A percentile compares a stretch with the other conserved stretches of the same genome.
Conservation (phyloP, 2,113 vertebrate genomes). For the Hyperoodon ampullatus region DNA sequence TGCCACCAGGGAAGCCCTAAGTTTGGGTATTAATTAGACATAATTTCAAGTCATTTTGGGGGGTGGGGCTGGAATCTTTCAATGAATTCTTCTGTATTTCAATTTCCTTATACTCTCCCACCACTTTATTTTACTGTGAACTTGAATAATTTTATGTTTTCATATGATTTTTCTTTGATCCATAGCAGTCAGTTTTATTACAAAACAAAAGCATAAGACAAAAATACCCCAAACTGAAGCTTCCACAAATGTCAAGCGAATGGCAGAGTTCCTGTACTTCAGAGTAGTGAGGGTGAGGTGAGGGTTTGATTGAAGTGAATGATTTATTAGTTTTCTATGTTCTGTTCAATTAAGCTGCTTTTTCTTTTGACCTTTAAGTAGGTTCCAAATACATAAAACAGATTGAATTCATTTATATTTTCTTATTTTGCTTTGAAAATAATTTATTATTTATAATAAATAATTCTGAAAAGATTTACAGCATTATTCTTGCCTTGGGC, state of each 20-base stretch:
- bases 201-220: slow-evolving; percentile 8
- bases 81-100: neutral
- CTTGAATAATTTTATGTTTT: neutral
- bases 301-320: slow-evolving; percentile 22
- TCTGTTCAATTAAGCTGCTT: neutral
- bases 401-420: neutral
- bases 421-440: neutral
- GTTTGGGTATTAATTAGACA: neutral
- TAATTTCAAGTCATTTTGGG: neutral
- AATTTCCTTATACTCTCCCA: neutral
- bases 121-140: neutral
- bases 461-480: slow-evolving; percentile 36
- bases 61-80: neutral
- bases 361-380: slow-evolving; percentile 17
- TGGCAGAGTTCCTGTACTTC: neutral
- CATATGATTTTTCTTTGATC: neutral
- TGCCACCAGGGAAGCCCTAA: neutral
- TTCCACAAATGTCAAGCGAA: neutral
- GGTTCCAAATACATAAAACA: slow-evolving; percentile 5
- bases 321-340: neutral
- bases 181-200: neutral
- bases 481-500: neutral
- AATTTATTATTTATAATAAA: neutral
- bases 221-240: neutral
- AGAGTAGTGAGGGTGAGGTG: neutral